A percentile compares a stretch with the other conserved stretches of the same genome.
Conservation (phyloP, 2,113 vertebrate genomes). For the Brienomyrus longianalis region DNA sequence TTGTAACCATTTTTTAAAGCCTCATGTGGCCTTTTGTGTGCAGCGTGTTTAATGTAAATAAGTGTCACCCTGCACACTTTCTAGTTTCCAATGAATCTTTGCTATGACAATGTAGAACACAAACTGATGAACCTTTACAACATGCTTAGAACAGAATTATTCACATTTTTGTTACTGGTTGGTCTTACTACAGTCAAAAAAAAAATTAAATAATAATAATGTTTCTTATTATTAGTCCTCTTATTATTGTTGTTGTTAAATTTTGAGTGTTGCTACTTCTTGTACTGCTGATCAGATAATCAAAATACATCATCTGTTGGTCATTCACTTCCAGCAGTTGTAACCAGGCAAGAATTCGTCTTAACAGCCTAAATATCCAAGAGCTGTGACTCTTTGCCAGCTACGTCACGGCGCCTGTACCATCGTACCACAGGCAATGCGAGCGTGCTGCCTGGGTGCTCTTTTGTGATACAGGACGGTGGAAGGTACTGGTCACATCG, state of each 20-base stretch:
- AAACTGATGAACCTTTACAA: not conserved
- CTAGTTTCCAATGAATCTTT: not conserved
- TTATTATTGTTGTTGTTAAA: not conserved
- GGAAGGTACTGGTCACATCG: not conserved
- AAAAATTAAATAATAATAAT: not conserved
- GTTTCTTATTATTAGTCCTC: too few relatives aligned
- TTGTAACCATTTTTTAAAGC: not conserved
- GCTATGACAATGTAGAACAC: not conserved
- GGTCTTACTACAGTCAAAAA: not conserved
- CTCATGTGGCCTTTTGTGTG: not conserved
- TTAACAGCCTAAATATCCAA: not conserved
- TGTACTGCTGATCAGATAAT: not conserved
- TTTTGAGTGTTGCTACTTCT: not conserved
- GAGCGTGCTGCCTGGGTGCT: not conserved
- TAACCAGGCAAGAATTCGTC: not conserved
- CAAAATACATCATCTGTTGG: not conserved
- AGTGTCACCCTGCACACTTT: not conserved
- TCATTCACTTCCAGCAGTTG: not conserved
- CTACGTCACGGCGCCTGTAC: not conserved
- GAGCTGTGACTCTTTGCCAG: not conserved
- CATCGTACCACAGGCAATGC: not conserved
- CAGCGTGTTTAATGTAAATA: not conserved
- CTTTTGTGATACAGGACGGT: not conserved
- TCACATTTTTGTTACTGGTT: not conserved
- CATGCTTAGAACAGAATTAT: not conserved